Conservation (phyloP, 37 sponge, comb jelly and placozoan genomes). For the Mnemiopsis leidyi region DNA sequence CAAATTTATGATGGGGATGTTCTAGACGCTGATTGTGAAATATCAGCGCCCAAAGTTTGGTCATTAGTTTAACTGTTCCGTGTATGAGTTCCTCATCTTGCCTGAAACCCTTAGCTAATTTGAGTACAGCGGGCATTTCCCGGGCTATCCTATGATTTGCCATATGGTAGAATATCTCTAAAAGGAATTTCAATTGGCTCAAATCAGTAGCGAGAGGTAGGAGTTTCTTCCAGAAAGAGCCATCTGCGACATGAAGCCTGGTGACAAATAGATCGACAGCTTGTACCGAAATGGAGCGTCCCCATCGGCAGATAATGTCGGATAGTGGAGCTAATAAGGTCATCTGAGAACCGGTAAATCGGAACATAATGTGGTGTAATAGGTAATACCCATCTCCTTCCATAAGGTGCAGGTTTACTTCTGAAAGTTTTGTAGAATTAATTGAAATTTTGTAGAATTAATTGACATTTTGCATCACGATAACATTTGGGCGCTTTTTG, state of each 20-base stretch:
- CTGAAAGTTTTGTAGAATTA: too few relatives aligned
- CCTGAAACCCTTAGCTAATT: background rate
- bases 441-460: too few relatives aligned
- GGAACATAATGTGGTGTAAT: too few relatives aligned
- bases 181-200: background rate
- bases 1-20: background rate
- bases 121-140: background rate
- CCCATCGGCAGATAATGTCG: too few relatives aligned
- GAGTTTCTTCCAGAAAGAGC: background rate
- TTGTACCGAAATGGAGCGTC: too few relatives aligned
- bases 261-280: too few relatives aligned
- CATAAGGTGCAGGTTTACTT: too few relatives aligned
- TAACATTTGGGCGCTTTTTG: too few relatives aligned
- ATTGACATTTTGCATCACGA: too few relatives aligned
- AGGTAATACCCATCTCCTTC: too few relatives aligned
- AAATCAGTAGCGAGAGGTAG: background rate
- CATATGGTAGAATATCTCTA: background rate
- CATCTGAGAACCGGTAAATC: too few relatives aligned
- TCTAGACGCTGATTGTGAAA: background rate
- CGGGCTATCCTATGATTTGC: background rate
- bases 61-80: background rate
- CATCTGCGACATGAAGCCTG: background rate
- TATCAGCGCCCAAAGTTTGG: background rate
- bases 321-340: too few relatives aligned
- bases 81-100: background rate